phyloP scores from a whole-genome alignment of 2,888 invertebrate species.

The Drosophila ustulata region DNA sequence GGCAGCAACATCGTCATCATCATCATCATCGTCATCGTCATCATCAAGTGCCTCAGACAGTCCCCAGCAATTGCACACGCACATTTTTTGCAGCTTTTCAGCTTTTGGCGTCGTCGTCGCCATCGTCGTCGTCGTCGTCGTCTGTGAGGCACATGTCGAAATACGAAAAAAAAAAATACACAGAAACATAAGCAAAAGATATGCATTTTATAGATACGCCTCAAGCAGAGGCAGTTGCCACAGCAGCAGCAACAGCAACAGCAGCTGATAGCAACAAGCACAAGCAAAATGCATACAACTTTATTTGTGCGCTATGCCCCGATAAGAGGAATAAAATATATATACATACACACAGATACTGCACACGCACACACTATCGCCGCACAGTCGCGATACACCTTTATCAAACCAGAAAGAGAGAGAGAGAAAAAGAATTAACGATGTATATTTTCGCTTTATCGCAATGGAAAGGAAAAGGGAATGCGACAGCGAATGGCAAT shows the following conservation, averaged over 20 bases:
- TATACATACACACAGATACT: constrained; percentile 31
- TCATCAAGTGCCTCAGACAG: constrained; percentile 48
- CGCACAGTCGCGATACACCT: constrained; percentile 34
- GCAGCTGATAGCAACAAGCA: constrained; percentile 50
- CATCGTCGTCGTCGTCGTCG: constrained; percentile 1
- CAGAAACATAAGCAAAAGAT: constrained; percentile 53
- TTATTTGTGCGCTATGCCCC: constrained; percentile 59
- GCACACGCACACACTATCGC: constrained; percentile 21
- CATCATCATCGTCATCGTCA: constrained; percentile 38
- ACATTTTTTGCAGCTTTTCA: constrained; percentile 56
- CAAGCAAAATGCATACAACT: constrained; percentile 71
- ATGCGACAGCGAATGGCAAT: constrained; percentile 24
- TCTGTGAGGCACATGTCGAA: constrained; percentile 40
- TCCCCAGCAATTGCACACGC: constrained; percentile 60
- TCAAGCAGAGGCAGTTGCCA: constrained; percentile 25
- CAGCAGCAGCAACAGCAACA: constrained; percentile 8
- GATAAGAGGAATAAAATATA: constrained; percentile 62
- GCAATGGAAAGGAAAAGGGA: constrained; percentile 27
- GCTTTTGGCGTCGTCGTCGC: constrained; percentile 20
- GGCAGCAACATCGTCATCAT: constrained; percentile 11
- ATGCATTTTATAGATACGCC: constrained; percentile 60
- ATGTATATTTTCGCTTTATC: constrained; percentile 66
- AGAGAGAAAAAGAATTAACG: constrained; percentile 36
- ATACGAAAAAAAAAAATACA: neutral
- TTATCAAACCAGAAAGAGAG: constrained; percentile 30